Base-by-base conservation (phyloP, 2,113 vertebrate species). In the Siniperca knerii region DNA sequence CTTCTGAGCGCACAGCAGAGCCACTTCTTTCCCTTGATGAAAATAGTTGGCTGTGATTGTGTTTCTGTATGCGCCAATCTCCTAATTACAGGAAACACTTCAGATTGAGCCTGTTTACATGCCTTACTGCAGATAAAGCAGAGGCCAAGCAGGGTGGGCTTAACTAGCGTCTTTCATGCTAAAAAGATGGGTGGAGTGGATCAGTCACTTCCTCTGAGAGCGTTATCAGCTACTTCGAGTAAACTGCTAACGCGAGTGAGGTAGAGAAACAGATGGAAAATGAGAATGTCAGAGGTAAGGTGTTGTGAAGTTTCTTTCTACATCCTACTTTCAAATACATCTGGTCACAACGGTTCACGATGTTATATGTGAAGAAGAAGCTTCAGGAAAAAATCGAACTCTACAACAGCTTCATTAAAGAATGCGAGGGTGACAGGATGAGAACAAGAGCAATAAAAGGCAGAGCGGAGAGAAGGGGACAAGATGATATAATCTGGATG, bases 11-110 rank as follows among this genome's bases (percentile, higher is more conserved):
- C 61, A 65, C 65, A 83, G 76, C 81, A 69, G 52, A 78, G 67
- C 25, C 42, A 33, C 23, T 40, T 67, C 18, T 60, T 58, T 37
- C 10, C 75, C 64, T 74, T 85, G 77, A 92, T 90, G 64, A 87
- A 83, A 80, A 60, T 3, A 54, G 29, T 73, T 83, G 75, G 46
- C 35, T 50, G 29, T 54, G 66, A 20, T 21, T 72, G 35, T 75
- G 62, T 72, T 66, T 75, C 55, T 79, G 64, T 69, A 21, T 48
- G 62, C 75, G 64, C 25, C 60, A 72, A 78, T 73, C 57, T 55
- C 3, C 46, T 88, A 93, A 93, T 93, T 83, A 86, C 88, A 93
- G 92, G 92, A 92, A 91, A 61, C 80, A 11, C 76, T 86, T 90
- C 25, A 21, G 66, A 90, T 52, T 23, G 61, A 81, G 55, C 54